A percentile compares a stretch with the other conserved stretches of the same genome.
phyloP scores from a whole-genome alignment of 2,797 vertebrate genomes.

The Pipistrellus pygmaeus region DNA sequence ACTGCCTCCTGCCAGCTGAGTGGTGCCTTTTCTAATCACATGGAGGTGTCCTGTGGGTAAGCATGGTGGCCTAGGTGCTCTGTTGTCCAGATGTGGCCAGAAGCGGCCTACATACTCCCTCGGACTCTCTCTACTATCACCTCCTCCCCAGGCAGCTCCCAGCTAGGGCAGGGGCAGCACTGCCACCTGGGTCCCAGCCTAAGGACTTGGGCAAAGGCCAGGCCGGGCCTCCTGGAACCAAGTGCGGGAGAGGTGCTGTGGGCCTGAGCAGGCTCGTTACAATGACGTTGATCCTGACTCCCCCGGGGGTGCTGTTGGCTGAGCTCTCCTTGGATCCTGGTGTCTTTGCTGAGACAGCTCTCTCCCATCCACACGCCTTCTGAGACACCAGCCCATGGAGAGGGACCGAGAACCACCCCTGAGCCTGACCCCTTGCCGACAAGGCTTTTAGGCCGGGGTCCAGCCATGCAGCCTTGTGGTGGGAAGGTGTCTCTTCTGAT shows the following conservation, averaged over 20 bases:
- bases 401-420: background rate
- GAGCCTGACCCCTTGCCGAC: background rate
- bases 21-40: background rate
- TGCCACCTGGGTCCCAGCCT: background rate
- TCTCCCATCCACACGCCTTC: background rate
- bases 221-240: background rate
- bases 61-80: background rate
- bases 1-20: background rate
- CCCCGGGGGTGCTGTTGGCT: background rate
- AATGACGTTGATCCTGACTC: background rate
- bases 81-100: background rate
- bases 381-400: background rate
- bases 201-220: background rate
- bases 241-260: background rate
- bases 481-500: background rate
- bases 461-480: background rate
- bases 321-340: background rate
- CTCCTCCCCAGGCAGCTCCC: background rate
- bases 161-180: background rate
- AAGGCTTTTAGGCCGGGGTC: background rate
- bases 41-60: background rate
- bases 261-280: background rate
- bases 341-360: accelerated
- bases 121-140: background rate
- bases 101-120: background rate